A percentile compares a stretch with the other conserved stretches of the same genome.
Evolutionary conservation across 2,113 vertebrate species (phyloP).

Genomic region (Alethe castanea): DNA sequence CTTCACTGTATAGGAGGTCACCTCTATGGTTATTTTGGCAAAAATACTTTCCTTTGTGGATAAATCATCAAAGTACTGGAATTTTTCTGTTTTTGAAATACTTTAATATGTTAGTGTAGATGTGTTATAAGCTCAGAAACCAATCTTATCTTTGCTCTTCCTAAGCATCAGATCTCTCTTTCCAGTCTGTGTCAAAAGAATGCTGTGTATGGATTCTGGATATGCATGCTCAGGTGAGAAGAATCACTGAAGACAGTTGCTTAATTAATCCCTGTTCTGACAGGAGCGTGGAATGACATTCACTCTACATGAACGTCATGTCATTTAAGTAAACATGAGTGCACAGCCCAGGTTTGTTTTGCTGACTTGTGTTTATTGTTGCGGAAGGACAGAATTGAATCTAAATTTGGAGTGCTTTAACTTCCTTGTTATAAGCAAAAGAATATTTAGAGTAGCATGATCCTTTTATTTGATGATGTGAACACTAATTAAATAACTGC

Average conservation of each 20-base stretch:
- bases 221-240: not conserved
- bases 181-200: not conserved
- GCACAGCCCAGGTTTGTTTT: not conserved
- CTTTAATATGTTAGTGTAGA: not conserved
- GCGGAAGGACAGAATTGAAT: not conserved
- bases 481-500: not conserved
- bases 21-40: not conserved
- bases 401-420: not conserved
- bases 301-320: not conserved
- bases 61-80: not conserved
- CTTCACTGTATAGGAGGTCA: not conserved
- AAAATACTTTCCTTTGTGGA: not conserved
- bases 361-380: not conserved
- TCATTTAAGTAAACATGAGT: not conserved
- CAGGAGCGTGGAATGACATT: not conserved
- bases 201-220: not conserved
- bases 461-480: not conserved
- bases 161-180: not conserved
- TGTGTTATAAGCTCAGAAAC: not conserved
- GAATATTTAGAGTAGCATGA: not conserved
- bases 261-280: slow-evolving; percentile 21
- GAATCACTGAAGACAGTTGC: not conserved
- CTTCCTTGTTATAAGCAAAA: not conserved
- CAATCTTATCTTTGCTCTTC: not conserved
- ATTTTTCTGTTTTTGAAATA: not conserved